Evolutionary conservation across 2,888 invertebrate species (phyloP).

Genomic region (Apamea anceps): DNA sequence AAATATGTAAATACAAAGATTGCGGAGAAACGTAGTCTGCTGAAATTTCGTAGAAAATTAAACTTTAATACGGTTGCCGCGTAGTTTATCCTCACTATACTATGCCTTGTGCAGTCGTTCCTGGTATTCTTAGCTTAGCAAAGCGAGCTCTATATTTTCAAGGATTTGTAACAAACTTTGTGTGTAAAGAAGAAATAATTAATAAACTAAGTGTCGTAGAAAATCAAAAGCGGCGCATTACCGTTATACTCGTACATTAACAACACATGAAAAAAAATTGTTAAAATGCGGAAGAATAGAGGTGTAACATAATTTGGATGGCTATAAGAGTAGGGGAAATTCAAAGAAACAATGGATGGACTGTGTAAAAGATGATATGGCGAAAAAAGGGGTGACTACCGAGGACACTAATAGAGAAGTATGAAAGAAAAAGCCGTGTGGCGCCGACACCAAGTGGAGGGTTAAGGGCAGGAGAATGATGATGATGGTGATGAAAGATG

Average conservation of each 20-base stretch:
- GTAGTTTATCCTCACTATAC: not conserved
- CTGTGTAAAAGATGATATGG: not conserved
- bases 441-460: not conserved
- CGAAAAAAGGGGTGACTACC: not conserved
- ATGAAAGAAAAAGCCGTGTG: too few species aligned
- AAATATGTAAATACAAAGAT: slow-evolving; percentile 23
- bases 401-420: not conserved
- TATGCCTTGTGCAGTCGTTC: not conserved
- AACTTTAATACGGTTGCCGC: not conserved
- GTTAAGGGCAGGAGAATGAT: not conserved
- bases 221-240: not conserved
- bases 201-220: not conserved
- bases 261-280: too few species aligned
- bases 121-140: not conserved
- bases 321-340: not conserved
- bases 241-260: not conserved
- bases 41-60: slow-evolving; percentile 8
- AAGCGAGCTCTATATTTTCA: not conserved
- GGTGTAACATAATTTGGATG: not conserved
- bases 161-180: not conserved
- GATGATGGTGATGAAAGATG: too few species aligned
- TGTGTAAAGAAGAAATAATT: not conserved
- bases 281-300: not conserved
- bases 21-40: slow-evolving; percentile 3
- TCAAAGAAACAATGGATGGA: not conserved